Base-by-base conservation (phyloP, 1,140 invertebrate species). In the Piezodorus guildinii region DNA sequence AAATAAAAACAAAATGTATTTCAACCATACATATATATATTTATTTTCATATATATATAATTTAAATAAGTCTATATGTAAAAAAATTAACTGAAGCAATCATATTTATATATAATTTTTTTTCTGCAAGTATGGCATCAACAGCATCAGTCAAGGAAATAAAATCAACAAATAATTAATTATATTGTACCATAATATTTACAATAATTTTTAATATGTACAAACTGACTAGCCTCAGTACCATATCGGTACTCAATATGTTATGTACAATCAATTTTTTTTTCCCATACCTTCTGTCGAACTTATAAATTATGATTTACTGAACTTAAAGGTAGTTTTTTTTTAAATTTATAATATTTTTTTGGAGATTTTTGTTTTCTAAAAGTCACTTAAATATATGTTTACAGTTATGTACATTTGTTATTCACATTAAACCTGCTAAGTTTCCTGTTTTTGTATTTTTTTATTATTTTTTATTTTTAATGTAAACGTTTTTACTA, bases 151-250 rank as follows among this genome's bases (percentile, higher is more conserved):
- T 65, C 64, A 62, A 51, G 62, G 14, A 15, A 51, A 60, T 15
- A 60, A 64, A 60, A 60, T 21, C 34, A 23, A 65, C 58, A 49
- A 65, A 54, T 54, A 51, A 23, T 16, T 54, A 51, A 23, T 16
- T 58, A 9, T 60, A 44, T 19, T 60, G 52, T 23, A 9, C 27
- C 23, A 5, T 56, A 56, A 25, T 60, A 60, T 60, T 12, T 60
- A 60, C 58, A 65, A 62, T 52, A 17, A 62, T 51, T 43, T 59
- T 10, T 30, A n/a, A 27, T 15, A 34, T 65, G 62, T 65, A 19
- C 61, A 65, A 59, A 65, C 21, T 65, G 64, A 65, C 64, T 65
- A 65, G 64, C 39, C 49, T 54, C 25, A 62, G 64, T 62, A 62
- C 39, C 64, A 19, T 21, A 23, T 9, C 3, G 34, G 12, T 39